phyloP scores from a whole-genome alignment of 2,888 invertebrate species.

The Leptinotarsa haldemani region DNA sequence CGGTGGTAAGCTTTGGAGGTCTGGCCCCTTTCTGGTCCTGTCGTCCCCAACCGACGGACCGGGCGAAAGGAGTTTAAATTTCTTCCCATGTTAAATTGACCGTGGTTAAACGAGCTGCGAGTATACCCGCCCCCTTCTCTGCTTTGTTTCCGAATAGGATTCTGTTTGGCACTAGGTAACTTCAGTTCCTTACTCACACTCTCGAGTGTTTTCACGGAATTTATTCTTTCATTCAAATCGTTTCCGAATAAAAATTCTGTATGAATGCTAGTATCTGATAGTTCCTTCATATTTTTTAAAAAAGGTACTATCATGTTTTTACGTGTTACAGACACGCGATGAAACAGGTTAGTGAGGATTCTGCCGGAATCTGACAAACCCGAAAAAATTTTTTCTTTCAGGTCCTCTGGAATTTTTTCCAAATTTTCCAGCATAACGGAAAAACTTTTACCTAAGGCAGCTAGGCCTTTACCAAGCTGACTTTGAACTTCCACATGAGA shows the following conservation, averaged over 20 bases:
- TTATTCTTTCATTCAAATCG: slow-evolving; percentile 33
- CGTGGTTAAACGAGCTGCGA: neutral
- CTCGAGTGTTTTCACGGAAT: slow-evolving; percentile 30
- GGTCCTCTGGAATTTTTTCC: neutral
- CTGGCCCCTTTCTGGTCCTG: neutral
- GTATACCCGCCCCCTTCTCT: neutral
- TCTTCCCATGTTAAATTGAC: neutral
- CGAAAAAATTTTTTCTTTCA: neutral
- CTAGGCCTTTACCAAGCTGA: slow-evolving; percentile 5
- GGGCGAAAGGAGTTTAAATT: slow-evolving; percentile 24
- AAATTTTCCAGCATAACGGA: neutral
- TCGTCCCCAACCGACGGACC: slow-evolving; percentile 18
- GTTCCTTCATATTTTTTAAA: slow-evolving; percentile 34
- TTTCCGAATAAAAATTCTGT: slow-evolving; percentile 30
- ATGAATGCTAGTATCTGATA: slow-evolving; percentile 26
- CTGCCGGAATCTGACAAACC: neutral
- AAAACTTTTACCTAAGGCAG: neutral
- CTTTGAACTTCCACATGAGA: neutral
- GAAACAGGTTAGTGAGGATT: neutral
- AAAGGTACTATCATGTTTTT: neutral
- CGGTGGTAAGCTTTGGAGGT: neutral
- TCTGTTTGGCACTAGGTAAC: no score
- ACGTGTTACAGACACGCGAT: neutral
- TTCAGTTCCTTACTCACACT: neutral
- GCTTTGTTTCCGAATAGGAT: neutral